Evolutionary conservation across 1,140 invertebrate genomes (phyloP), one percentile per base, ranked within the genome.

Genomic region (Artemia franciscana): DNA sequence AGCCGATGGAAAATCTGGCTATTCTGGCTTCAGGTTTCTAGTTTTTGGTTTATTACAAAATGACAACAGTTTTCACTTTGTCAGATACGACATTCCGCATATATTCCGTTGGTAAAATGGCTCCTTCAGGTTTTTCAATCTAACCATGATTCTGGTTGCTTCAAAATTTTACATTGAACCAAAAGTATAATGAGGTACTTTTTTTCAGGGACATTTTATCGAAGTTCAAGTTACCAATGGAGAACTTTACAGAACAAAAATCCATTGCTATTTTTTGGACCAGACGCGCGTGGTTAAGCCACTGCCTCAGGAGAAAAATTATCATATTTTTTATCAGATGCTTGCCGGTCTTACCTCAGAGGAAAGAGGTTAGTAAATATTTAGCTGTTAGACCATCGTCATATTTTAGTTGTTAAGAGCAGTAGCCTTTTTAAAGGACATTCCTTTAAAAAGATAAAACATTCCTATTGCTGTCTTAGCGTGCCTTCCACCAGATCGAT

Each of bases 281-380:
- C 87, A 94, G 74, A 91, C 87, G 26, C 80, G 91, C 60, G 89
- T 94, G 15, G 90, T 92, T 63, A 77, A 82, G 26, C 87, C 87
- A 4, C 75, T 88, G 65, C 77, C 83, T 5, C 83, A 85, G 69
- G 91, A 94, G 74, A 91, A 91, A 69, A 95, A 94, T 75, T 96
- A 93, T 71, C 91, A 95, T 70, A 93, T 95, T 70, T 96, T 96
- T 76, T 96, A 96, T 75, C 91, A 96, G 75, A 86, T 96, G 84
- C 75, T 96, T 24, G 89, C 89, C 15, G 91, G 91, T 3, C 78
- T 96, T 1, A 83, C 83, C 12, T 73, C 81, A 58, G 90, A 94
- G 67, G 91, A 94, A 74, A 79, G 89, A 78, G 77, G 82, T 83
- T 70, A 68, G 66, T 58, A 60, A 26, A 30, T 62, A 51, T 30